Conservation (phyloP, 2,888 invertebrate genomes). For the Polyommatus icarus region DNA sequence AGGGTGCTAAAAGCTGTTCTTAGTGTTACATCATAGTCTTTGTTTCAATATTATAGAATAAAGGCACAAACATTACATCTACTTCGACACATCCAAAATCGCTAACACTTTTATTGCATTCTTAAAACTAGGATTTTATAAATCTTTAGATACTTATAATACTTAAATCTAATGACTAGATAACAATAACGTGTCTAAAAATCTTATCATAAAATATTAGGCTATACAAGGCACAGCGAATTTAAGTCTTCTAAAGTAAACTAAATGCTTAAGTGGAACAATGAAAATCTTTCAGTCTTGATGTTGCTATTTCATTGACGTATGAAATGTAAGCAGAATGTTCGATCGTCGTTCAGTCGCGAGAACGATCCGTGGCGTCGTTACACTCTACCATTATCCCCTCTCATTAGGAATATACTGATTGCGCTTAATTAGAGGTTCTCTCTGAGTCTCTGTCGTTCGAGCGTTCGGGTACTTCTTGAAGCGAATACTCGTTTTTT, state of each 20-base stretch:
- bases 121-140: constrained; percentile 33
- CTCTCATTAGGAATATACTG: constrained; percentile 81
- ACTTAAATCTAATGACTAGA: constrained; percentile 74
- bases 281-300: constrained; percentile 71
- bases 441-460: constrained; percentile 69
- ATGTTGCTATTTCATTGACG: constrained; percentile 64
- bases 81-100: not conserved
- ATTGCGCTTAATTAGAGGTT: constrained; percentile 79
- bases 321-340: constrained; percentile 67
- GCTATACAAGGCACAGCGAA: constrained; percentile 73
- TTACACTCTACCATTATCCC: constrained; percentile 77
- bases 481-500: constrained; percentile 74
- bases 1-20: constrained; percentile 61
- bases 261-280: constrained; percentile 73
- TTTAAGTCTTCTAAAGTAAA: constrained; percentile 62
- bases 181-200: constrained; percentile 61
- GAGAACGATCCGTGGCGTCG: constrained; percentile 76
- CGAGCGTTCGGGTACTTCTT: constrained; percentile 63
- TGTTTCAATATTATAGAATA: constrained; percentile 56
- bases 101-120: constrained; percentile 30
- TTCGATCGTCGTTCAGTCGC: constrained; percentile 62
- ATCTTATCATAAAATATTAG: constrained; percentile 55
- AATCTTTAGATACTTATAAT: constrained; percentile 47
- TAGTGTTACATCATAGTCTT: constrained; percentile 70
- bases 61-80: constrained; percentile 31